phyloP scores from a whole-genome alignment of 2,888 invertebrate species.

The Conchocele bisecta region DNA sequence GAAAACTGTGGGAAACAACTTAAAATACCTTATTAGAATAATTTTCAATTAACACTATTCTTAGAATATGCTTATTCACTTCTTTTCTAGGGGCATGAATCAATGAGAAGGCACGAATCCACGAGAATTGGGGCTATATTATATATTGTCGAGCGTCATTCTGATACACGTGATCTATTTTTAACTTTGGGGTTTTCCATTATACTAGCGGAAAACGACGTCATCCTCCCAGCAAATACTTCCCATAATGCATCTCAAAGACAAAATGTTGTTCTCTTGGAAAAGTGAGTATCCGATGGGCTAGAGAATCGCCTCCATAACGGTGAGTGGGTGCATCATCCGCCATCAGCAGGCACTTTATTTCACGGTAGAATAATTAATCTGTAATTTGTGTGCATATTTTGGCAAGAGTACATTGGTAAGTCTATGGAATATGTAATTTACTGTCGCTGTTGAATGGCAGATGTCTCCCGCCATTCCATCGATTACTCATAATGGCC shows the following conservation, averaged over 20 bases:
- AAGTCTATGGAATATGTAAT: neutral
- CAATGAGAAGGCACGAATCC: no score
- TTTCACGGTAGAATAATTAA: neutral
- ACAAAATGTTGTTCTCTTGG: constrained; percentile 74
- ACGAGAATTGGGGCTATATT: no score
- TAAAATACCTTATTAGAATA: no score
- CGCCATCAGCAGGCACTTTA: neutral
- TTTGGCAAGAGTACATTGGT: constrained; percentile 7
- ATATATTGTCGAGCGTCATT: no score
- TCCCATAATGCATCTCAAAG: constrained; percentile 70
- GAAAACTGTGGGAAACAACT: no score
- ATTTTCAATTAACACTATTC: no score
- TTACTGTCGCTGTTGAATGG: constrained; percentile 24
- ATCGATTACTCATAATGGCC: constrained; percentile 48
- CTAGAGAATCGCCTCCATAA: constrained; percentile 74
- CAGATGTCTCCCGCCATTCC: constrained; percentile 63
- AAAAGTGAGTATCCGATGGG: constrained; percentile 62
- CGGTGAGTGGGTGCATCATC: constrained; percentile 49
- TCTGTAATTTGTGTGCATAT: neutral
- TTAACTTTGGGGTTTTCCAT: no score
- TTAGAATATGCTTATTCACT: no score
- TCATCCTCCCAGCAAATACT: constrained; percentile 66
- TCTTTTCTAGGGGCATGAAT: no score
- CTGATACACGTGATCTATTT: no score
- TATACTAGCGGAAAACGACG: no score